Percentiles rank a stretch among this genome's conserved stretches.
Conservation (phyloP, 2,888 invertebrate species). For the Odontocerum albicorne region DNA sequence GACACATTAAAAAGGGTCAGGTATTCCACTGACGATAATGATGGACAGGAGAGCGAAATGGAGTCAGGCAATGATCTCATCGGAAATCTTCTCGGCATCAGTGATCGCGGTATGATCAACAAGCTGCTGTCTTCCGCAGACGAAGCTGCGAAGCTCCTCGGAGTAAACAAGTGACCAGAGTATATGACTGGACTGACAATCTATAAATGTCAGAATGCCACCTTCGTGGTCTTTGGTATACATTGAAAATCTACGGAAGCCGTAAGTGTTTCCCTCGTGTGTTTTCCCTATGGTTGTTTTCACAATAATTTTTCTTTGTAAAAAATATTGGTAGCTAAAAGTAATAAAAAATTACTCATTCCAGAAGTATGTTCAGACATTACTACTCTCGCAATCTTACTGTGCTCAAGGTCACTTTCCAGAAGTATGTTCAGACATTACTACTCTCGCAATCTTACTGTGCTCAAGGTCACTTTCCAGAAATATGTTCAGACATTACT, state of each 20-base stretch:
- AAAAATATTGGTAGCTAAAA: too few species aligned
- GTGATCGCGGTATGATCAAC: slow-evolving; percentile 83
- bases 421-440: too few species aligned
- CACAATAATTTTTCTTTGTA: not conserved
- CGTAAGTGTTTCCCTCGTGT: not conserved
- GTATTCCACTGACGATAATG: slow-evolving; percentile 56
- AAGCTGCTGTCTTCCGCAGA: slow-evolving; percentile 79
- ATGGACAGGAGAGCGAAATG: slow-evolving; percentile 48
- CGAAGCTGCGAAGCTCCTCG: slow-evolving; percentile 85
- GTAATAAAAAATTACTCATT: too few species aligned
- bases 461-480: too few species aligned
- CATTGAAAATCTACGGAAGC: slow-evolving; percentile 1
- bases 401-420: too few species aligned
- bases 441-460: too few species aligned
- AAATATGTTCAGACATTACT: too few species aligned
- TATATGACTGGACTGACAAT: slow-evolving; percentile 21
- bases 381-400: too few species aligned
- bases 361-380: too few species aligned
- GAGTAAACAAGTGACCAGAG: slow-evolving; percentile 66
- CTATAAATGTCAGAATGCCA: slow-evolving; percentile 24
- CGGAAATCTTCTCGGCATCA: slow-evolving; percentile 85
- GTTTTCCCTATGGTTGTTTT: not conserved
- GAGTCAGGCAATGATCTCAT: slow-evolving; percentile 75
- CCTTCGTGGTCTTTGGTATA: slow-evolving; percentile 25
- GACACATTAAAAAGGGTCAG: slow-evolving; percentile 38